Percentiles rank a stretch among this genome's conserved stretches.
These are phyloP conservation scores for Drosophila melanogaster DNA, from an alignment of 1,140 invertebrate species.

Conservation along the genomic window Release_6_plus_ISO1_MT NT_033779.5:16318001-16318500, in stretches of 20 bases:
- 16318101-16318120: constrained; percentile 1
- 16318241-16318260: constrained; percentile 72
- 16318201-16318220: constrained; percentile 57
- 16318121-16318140: constrained; percentile 24
- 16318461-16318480: constrained; percentile 71
- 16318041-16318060: constrained; percentile 46
- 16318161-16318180: constrained; percentile 55
- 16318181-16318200: constrained; percentile 15
- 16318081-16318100: constrained; percentile 48
- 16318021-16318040: constrained; percentile 6
- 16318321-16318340: constrained; percentile 11
- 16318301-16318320: constrained; percentile 73
- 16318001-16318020: constrained; percentile 34
- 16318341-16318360: neutral
- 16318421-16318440: constrained; percentile 66
- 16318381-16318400: no score
- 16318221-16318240: constrained; percentile 68
- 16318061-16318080: constrained; percentile 39
- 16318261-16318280: constrained; percentile 29
- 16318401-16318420: constrained; percentile 47
- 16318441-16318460: constrained; percentile 72
- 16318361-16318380: neutral
- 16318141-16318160: constrained; percentile 46
- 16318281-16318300: constrained; percentile 50
- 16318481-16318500: constrained; percentile 8